Conservation (phyloP, 2,113 vertebrate genomes). For the Xenopus tropicalis region DNA sequence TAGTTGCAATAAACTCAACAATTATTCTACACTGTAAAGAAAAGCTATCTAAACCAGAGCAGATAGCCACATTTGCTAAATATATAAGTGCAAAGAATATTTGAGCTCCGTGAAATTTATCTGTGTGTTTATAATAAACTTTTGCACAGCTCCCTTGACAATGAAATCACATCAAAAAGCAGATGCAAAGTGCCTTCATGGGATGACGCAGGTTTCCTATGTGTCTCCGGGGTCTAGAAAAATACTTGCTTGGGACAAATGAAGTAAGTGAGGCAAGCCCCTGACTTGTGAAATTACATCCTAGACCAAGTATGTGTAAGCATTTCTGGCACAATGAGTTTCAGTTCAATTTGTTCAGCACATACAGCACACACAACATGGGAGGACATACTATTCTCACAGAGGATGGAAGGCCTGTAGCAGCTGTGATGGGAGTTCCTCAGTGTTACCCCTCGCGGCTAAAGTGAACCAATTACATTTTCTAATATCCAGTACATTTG, state of each 20-base stretch:
- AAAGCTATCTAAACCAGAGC: too few relatives aligned
- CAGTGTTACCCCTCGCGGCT: not conserved
- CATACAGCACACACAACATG: not conserved
- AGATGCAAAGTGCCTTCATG: constrained; percentile 18
- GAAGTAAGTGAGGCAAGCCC: constrained; percentile 26
- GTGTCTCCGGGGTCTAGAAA: not conserved
- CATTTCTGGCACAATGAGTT: not conserved
- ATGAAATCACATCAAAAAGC: constrained; percentile 14
- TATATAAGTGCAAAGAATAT: too few relatives aligned
- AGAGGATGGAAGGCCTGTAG: not conserved
- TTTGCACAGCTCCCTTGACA: not conserved
- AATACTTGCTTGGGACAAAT: constrained; percentile 32
- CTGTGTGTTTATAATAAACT: not conserved
- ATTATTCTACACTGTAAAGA: too few relatives aligned
- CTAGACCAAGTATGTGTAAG: constrained; percentile 7
- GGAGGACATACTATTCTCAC: not conserved
- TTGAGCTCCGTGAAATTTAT: too few relatives aligned
- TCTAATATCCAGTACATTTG: not conserved
- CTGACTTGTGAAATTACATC: constrained; percentile 2
- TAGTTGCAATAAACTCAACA: too few relatives aligned
- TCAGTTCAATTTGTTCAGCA: constrained; percentile 13
- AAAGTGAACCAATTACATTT: not conserved
- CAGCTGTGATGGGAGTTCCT: not conserved
- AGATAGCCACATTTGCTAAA: too few relatives aligned
- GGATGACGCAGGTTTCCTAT: constrained; percentile 9